A percentile compares a stretch with the other conserved stretches of the same genome.
Evolutionary conservation across 2,888 invertebrate genomes (phyloP).

Genomic region (Diadromus collaris): DNA sequence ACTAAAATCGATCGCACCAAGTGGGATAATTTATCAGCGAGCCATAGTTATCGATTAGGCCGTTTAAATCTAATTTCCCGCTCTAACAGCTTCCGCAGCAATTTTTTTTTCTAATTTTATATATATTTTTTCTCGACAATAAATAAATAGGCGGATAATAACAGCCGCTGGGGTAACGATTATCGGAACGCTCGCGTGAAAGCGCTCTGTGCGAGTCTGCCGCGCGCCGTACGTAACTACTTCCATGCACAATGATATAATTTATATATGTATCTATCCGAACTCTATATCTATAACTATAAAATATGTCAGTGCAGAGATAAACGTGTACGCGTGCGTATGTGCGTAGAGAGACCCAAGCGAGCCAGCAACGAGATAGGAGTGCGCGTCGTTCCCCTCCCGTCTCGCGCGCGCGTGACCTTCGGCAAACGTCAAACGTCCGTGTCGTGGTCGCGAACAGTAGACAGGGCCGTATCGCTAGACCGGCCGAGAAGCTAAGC

Average conservation of each 20-base stretch:
- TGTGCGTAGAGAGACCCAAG: constrained; percentile 63
- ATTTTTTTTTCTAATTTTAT: not conserved
- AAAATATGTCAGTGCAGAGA: constrained; percentile 56
- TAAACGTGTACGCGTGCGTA: constrained; percentile 51
- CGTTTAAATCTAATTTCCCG: not conserved
- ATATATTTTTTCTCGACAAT: not conserved
- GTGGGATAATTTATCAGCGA: not conserved
- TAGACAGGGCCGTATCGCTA: constrained; percentile 73
- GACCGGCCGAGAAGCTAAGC: constrained; percentile 38
- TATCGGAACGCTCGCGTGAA: not conserved
- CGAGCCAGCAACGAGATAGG: constrained; percentile 29
- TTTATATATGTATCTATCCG: constrained; percentile 7
- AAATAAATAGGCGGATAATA: constrained; percentile 4
- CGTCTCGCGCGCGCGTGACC: constrained; percentile 68
- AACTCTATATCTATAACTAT: constrained; percentile 44
- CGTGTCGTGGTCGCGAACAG: constrained; percentile 71
- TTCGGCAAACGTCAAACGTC: constrained; percentile 79
- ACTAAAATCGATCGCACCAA: not conserved
- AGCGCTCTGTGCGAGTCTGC: not conserved
- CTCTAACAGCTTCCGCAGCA: not conserved
- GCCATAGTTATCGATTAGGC: not conserved
- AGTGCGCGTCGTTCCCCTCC: constrained; percentile 28
- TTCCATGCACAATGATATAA: not conserved
- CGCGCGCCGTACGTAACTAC: not conserved
- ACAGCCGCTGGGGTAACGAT: not conserved